These are phyloP conservation scores for Oryzias woworae DNA, from an alignment of 2,113 vertebrate species.

Conservation along the genomic window DNA sequence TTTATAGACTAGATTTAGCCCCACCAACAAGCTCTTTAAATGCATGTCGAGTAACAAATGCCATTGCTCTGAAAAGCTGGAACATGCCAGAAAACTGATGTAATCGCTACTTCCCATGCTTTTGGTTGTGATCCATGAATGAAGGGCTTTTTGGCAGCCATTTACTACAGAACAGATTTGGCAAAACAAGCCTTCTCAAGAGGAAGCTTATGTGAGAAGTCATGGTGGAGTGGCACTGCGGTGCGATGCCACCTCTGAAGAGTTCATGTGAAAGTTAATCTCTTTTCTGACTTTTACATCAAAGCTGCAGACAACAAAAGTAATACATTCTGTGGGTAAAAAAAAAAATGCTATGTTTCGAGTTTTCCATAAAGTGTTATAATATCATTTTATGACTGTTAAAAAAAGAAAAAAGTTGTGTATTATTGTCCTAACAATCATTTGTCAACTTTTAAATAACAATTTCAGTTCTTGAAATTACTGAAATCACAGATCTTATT, in stretches of 20 bases:
- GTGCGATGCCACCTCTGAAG: conserved; percentile 5
- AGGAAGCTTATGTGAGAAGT: conserved; percentile 29
- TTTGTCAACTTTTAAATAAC: no score
- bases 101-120: conserved; percentile 9
- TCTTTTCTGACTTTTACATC: conserved; percentile 40
- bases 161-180: conserved; percentile 8
- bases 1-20: conserved; percentile 46
- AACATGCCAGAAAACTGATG: conserved; percentile 18
- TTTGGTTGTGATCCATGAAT: conserved; percentile 22
- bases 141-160: conserved; percentile 25
- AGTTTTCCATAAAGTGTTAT: no score
- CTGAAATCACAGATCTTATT: neutral
- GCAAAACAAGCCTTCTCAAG: conserved; percentile 18
- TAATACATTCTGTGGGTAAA: neutral
- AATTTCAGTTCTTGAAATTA: neutral
- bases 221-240: conserved; percentile 22
- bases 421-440: no score
- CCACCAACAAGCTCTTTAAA: conserved; percentile 15
- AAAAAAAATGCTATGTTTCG: no score
- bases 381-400: no score
- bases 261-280: conserved; percentile 1
- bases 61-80: conserved; percentile 23
- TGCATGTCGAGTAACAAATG: conserved; percentile 8
- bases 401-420: no score
- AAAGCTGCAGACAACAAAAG: conserved; percentile 24